Evolutionary conservation across 2,797 vertebrate genomes (phyloP), one percentile per base, ranked within the genome.

Genomic region (Cottoperca gobio): DNA sequence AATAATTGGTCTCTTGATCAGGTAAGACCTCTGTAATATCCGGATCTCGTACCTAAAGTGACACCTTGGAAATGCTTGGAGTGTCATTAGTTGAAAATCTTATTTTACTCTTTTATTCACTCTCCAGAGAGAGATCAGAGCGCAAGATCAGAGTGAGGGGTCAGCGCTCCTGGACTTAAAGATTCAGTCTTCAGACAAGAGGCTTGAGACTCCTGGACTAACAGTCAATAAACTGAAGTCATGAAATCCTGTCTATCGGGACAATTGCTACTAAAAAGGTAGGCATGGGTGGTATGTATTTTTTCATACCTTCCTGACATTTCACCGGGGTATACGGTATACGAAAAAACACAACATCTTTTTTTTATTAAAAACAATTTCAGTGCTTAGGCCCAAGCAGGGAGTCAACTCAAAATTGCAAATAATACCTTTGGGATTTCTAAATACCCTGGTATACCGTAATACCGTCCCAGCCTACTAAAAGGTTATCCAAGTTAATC

Each of bases 21-120:
- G 65, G 67, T 16, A 35, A 54, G 66, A 83, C 33, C 80, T 76
- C 68, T 62, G 49, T 40, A 67, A 11, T 73, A 73, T 58, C 28
- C 12, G 21, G 7, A 62, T 42, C 6, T 28, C 6, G 28, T 13
- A 52, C 19, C 33, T 46, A 8, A 45, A 21, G 11, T 24, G 35
- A 72, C 35, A 31, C 6, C n/a, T n/a, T 59, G 11, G 61, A 39
- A 48, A 24, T 13, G 6, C n/a, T n/a, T n/a, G n/a, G n/a, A n/a
- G n/a, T 11, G 26, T 62, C 50, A 43, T 43, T 16, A 12, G 26
- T n/a, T 33, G 6, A 19, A 42, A 54, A 65, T 24, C 4, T n/a
- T 23, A 69, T 71, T 65, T n/a, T n/a, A n/a, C n/a, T n/a, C n/a
- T n/a, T n/a, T n/a, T n/a, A n/a, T n/a, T n/a, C n/a, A n/a, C n/a